These are phyloP conservation scores for Molorchus minor DNA, from an alignment of 2,888 invertebrate genomes.

Conservation along the genomic window DNA sequence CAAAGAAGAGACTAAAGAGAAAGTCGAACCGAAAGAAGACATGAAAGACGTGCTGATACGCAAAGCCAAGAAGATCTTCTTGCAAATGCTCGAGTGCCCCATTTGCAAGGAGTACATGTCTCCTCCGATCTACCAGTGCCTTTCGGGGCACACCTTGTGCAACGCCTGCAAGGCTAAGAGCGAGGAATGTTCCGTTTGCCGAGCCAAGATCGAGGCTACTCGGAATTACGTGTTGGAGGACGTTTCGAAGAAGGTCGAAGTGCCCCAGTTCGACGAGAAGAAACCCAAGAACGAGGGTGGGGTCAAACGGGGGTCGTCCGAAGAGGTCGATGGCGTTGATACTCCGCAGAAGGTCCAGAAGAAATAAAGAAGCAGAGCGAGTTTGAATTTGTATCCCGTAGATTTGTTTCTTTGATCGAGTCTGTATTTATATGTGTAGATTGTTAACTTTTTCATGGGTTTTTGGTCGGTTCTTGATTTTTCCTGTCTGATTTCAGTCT, in stretches of 20 bases:
- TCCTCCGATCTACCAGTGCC: slow-evolving; percentile 36
- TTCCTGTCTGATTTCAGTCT: too few species aligned
- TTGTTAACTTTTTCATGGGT: too few species aligned
- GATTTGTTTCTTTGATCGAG: too few species aligned
- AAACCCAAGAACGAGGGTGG: slow-evolving; percentile 26
- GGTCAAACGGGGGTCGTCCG: slow-evolving; percentile 27
- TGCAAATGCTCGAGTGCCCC: slow-evolving; percentile 46
- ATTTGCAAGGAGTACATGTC: slow-evolving; percentile 50
- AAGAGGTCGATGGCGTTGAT: slow-evolving; percentile 26
- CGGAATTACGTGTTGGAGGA: slow-evolving; percentile 34
- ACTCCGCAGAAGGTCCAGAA: slow-evolving; percentile 30
- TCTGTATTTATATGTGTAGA: too few species aligned
- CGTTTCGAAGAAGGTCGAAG: slow-evolving; percentile 32
- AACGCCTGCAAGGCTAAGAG: slow-evolving; percentile 31
- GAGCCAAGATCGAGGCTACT: slow-evolving; percentile 30
- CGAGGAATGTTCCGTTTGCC: slow-evolving; percentile 33
- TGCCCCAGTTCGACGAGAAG: slow-evolving; percentile 30
- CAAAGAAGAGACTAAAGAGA: slow-evolving; percentile 27
- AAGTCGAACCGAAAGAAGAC: slow-evolving; percentile 35
- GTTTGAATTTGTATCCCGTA: too few species aligned
- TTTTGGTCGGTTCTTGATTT: too few species aligned
- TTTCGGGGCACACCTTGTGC: slow-evolving; percentile 36
- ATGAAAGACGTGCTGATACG: slow-evolving; percentile 37
- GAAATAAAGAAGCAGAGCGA: too few species aligned
- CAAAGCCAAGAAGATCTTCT: slow-evolving; percentile 39